Conservation (phyloP, 2,113 vertebrate genomes). For the Gymnocephalus cernua region DNA sequence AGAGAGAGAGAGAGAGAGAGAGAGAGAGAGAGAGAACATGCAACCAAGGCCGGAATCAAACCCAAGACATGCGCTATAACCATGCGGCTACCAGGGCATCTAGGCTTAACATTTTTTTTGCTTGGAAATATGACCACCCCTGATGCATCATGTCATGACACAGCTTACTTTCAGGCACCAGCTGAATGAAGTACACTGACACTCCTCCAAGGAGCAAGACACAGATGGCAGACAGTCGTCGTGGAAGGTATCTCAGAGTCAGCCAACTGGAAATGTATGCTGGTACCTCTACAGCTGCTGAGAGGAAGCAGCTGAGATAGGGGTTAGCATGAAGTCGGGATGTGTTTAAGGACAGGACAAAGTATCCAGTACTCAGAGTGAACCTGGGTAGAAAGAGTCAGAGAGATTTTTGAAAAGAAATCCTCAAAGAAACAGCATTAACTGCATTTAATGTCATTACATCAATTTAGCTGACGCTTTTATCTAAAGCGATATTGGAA, state of each 20-base stretch:
- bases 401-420: neutral
- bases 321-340: constrained; percentile 86
- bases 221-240: constrained; percentile 81
- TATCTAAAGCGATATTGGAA: too few species aligned
- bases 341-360: constrained; percentile 88
- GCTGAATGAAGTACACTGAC: constrained; percentile 86
- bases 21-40: too few species aligned
- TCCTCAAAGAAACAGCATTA: neutral
- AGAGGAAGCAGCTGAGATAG: constrained; percentile 90
- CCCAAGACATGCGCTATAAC: too few species aligned
- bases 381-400: constrained; percentile 56
- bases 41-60: too few species aligned
- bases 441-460: too few species aligned
- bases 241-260: constrained; percentile 79
- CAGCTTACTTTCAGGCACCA: constrained; percentile 87
- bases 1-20: too few species aligned
- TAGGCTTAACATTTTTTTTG: too few species aligned
- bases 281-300: constrained; percentile 87
- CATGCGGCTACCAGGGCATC: too few species aligned
- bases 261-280: constrained; percentile 87
- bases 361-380: constrained; percentile 81
- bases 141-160: neutral
- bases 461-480: too few species aligned
- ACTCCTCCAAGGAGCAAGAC: constrained; percentile 84
- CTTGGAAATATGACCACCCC: neutral